Evolutionary conservation across 2,888 invertebrate genomes (phyloP), one percentile per base, ranked within the genome.

Genomic region (Agriopis marginaria): DNA sequence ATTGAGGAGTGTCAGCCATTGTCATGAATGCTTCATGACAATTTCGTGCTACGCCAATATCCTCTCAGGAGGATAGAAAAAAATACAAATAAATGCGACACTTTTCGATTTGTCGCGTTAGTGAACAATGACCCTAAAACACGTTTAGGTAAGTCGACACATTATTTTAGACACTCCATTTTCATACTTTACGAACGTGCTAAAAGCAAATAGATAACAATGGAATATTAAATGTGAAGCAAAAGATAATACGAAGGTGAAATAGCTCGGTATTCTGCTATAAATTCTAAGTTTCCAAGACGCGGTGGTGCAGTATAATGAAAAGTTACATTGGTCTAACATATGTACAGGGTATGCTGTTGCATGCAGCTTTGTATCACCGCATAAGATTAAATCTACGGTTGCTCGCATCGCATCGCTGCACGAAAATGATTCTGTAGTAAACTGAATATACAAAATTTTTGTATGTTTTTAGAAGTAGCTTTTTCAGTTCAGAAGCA

Each of bases 221-320:
- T 32, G n/a, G 12, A 12, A 47, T 58, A 58, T 58, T 58, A 45
- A 47, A 76, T 74, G 60, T 73, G 75, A 75, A 71, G 72, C 62
- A 69, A 79, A 80, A 77, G 77, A 82, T 76, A 80, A 77, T 80
- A 73, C 74, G 77, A 74, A 77, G 79, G 80, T 78, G 76, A 78
- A 82, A 82, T 80, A 79, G 74, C 76, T 75, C 66, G 62, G 78
- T 80, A 79, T 78, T 83, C 75, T 73, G 79, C 80, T 75, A 83
- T 85, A 87, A 86, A 86, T 85, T 83, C 74, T 71, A 73, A 75
- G 82, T 84, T 81, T 79, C 77, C 77, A 77, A 66, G 71, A 59
- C 77, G 74, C 73, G 74, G 79, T 75, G 68, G 76, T 68, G 73
- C 59, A 67, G 68, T 68, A 79, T 86, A 85, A 86, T 86, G 84